Conservation (phyloP, 2,888 invertebrate species). For the Sphinx pinastri region DNA sequence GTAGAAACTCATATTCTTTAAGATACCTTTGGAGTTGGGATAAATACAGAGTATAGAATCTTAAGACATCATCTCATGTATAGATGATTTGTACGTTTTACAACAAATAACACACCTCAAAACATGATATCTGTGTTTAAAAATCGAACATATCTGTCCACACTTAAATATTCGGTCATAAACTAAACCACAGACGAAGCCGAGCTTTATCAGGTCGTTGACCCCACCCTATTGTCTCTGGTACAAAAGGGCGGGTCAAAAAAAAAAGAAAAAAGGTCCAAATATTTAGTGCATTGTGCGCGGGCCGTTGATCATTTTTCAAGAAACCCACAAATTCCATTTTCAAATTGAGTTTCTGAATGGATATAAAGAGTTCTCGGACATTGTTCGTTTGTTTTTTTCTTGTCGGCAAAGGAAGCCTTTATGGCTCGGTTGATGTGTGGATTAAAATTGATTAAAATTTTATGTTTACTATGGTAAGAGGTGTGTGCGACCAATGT, state of each 20-base stretch:
- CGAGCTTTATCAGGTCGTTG: conserved; percentile 49
- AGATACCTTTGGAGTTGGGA: no score
- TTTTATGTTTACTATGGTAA: background rate
- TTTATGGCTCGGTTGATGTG: conserved; percentile 8
- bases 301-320: conserved; percentile 81
- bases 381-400: conserved; percentile 26
- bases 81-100: background rate
- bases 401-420: conserved; percentile 1
- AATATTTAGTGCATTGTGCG: conserved; percentile 70
- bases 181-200: conserved; percentile 24
- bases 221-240: conserved; percentile 74
- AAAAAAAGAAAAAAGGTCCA: conserved; percentile 43
- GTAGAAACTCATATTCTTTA: no score
- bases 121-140: conserved; percentile 2
- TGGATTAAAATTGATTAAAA: conserved; percentile 6
- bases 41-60: no score
- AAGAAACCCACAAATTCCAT: conserved; percentile 74
- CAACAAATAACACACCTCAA: background rate
- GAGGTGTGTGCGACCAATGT: background rate
- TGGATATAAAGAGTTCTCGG: conserved; percentile 39
- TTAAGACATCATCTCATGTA: no score
- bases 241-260: conserved; percentile 52
- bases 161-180: conserved; percentile 17
- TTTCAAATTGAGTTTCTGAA: conserved; percentile 65
- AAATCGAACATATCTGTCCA: conserved; percentile 2